Base-by-base conservation (phyloP, 2,113 vertebrate species). In the Carollia perspicillata region DNA sequence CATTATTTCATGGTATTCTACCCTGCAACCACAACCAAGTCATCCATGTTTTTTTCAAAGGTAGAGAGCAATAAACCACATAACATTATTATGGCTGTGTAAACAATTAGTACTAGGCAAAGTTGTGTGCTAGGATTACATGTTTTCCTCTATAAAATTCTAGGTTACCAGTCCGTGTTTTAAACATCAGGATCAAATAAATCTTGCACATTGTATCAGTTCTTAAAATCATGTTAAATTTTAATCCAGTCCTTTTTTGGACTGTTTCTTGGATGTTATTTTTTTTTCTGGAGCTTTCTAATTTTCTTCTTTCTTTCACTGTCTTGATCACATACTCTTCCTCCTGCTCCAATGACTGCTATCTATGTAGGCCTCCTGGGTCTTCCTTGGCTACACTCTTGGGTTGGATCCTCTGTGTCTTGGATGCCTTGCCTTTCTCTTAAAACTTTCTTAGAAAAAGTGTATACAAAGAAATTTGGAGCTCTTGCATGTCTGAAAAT, bases 201-300 rank as follows among this genome's bases (percentile, higher is more conserved):
- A 40, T 94, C 47, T 78, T 81, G 18, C 30, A 22, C 51, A 86
- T 13, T 33, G 16, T 77, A 13, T 75, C 58, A 91, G 18, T 86
- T 83, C 63, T 84, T 92, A 71, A 85, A 93, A 37, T 75, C 40
- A 77, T n/a, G 28, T 42, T 69, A 69, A 47, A 40, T 84, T 84
- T 84, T 94, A 88, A 77, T 58, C 30, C 23, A 20, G 0, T 58
- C 33, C 18, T 74, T 84, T 69, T 13, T 58, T 77, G 71, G 33
- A 65, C 11, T 71, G 1, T 71, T 91, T 77, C 30, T 92, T 83
- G 5, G n/a, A 47, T 69, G 33, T 53, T 84, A 33, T 53, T 58
- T 65, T 89, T 89, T 63, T 71, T 44, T 89, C 53, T 89, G 72
- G 37, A 92, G n/a, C n/a, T 79, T 95, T 55, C 71, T 79, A 12